Evolutionary conservation across 1,140 invertebrate species (phyloP), one percentile per base, ranked within the genome.

Genomic region (Aporrectodea caliginosa): DNA sequence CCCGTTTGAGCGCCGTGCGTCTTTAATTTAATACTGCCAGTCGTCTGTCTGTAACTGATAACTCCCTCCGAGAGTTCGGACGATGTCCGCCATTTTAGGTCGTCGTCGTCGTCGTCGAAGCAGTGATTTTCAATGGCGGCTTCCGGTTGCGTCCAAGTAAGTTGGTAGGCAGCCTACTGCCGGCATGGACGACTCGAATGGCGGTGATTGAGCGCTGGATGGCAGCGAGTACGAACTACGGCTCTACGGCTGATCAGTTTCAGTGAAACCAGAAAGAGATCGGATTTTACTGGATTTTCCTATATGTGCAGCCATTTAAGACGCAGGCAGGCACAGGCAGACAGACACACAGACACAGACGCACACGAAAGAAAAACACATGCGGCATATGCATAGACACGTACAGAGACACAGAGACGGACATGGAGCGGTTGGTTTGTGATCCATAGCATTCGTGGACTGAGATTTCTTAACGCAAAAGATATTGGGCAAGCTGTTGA

Each of bases 91-190:
- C 43, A 58, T 58, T 22, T 58, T 58, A 12, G 43, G 43, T 12
- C 43, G 43, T 58, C 43, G 43, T 58, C 43, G 43, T 58, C 43
- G 43, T 58, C 43, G 43, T 58, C 43, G 43, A n/a, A n/a, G n/a
- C n/a, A n/a, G n/a, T n/a, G n/a, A n/a, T n/a, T n/a, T n/a, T n/a
- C n/a, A n/a, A n/a, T n/a, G n/a, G n/a, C n/a, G n/a, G n/a, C n/a
- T n/a, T n/a, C n/a, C n/a, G n/a, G n/a, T n/a, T n/a, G n/a, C n/a
- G n/a, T n/a, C n/a, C n/a, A n/a, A n/a, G 43, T 58, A 58, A 22
- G 43, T 58, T 58, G 43, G 43, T 58, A 22, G 43, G 43, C 43
- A 22, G 6, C 43, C 43, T 58, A 58, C 43, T 22, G 6, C 43
- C 43, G 43, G 43, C 43, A n/a, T n/a, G 43, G 43, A 6, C 43